These are phyloP conservation scores for Sphaeramia orbicularis DNA, from an alignment of 2,797 vertebrate species.

Conservation along the genomic window DNA sequence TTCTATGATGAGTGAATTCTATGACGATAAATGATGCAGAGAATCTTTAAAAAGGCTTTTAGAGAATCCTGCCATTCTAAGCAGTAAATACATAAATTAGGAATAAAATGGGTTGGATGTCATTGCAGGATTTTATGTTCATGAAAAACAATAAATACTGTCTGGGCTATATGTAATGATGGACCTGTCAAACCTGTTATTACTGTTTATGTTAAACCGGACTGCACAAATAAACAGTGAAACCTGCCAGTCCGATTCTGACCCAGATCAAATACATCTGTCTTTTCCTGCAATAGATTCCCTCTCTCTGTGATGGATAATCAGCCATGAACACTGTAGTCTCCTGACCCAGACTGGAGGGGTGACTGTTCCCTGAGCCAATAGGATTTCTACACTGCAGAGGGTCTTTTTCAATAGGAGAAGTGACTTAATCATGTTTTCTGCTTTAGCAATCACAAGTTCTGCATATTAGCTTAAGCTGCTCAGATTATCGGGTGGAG, in stretches of 20 bases:
- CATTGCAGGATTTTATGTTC: constrained; percentile 4
- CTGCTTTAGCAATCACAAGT: constrained; percentile 79
- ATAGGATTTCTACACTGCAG: constrained; percentile 48
- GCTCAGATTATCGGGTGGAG: constrained; percentile 58
- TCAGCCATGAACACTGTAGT: constrained; percentile 44
- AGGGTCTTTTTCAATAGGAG: constrained; percentile 58
- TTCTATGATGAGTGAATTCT: neutral
- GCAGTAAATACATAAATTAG: constrained; percentile 2
- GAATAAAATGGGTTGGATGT: constrained; percentile 5
- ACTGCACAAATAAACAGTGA: constrained; percentile 21
- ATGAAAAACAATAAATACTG: neutral
- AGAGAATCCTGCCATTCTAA: constrained; percentile 8
- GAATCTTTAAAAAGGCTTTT: constrained; percentile 14
- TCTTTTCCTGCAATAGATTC: constrained; percentile 32
- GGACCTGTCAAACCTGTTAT: constrained; percentile 1
- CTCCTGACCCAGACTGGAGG: constrained; percentile 67
- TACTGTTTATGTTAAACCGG: constrained; percentile 11
- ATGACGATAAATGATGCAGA: neutral
- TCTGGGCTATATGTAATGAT: constrained; percentile 7
- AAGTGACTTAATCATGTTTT: constrained; percentile 77
- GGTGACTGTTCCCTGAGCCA: constrained; percentile 53
- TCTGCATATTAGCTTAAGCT: constrained; percentile 78
- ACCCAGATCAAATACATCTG: constrained; percentile 38
- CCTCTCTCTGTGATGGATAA: constrained; percentile 40
- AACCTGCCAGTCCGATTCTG: constrained; percentile 36